Conservation (phyloP, 2,888 invertebrate species). For the Mimumesa dahlbomi region DNA sequence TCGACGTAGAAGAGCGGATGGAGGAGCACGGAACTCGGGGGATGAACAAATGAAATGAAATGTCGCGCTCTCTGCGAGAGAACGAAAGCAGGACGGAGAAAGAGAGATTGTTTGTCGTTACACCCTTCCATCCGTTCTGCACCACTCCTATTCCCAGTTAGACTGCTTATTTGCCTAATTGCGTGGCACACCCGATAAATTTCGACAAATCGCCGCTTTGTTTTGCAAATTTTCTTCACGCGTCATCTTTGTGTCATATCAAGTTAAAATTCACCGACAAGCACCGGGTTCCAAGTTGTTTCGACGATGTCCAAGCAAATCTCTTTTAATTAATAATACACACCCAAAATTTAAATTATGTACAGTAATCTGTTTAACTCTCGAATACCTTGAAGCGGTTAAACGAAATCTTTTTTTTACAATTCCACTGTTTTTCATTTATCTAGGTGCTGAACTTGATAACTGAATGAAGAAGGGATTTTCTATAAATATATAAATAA, state of each 20-base stretch:
- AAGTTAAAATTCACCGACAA: slow-evolving; percentile 6
- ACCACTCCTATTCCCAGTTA: slow-evolving; percentile 72
- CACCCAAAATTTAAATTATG: no score
- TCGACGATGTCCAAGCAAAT: no score
- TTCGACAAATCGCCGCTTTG: slow-evolving; percentile 75
- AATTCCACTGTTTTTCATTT: no score
- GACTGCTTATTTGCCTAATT: slow-evolving; percentile 79
- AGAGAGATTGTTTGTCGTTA: slow-evolving; percentile 77
- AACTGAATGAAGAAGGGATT: no score
- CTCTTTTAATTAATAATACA: no score
- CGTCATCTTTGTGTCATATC: slow-evolving; percentile 9
- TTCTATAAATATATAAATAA: no score
- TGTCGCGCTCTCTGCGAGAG: slow-evolving; percentile 73
- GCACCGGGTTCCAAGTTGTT: not conserved
- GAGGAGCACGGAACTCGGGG: slow-evolving; percentile 63
- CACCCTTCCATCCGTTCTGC: slow-evolving; percentile 72
- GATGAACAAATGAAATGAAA: slow-evolving; percentile 79
- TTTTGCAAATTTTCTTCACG: slow-evolving; percentile 66
- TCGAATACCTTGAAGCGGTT: no score
- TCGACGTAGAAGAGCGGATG: slow-evolving; percentile 61
- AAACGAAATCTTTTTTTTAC: no score
- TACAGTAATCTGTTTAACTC: no score
- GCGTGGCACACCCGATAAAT: slow-evolving; percentile 75
- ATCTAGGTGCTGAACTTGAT: no score
- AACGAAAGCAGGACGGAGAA: slow-evolving; percentile 62